A percentile compares a stretch with the other conserved stretches of the same genome.
phyloP scores from a whole-genome alignment of 1,140 invertebrate species.

The Chironomus striatipennis region DNA sequence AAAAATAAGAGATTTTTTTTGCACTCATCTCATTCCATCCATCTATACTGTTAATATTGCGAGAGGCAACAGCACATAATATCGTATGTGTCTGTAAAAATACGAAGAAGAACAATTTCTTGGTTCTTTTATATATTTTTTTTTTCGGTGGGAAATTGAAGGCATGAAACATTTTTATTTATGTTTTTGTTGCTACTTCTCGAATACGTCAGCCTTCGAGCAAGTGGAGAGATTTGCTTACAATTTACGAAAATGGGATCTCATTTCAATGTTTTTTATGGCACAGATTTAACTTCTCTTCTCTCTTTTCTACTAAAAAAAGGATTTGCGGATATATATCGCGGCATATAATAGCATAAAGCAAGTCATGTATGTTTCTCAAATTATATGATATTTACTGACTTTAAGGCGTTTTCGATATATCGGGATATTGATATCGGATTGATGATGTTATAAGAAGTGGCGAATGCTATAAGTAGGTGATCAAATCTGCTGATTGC shows the following conservation, averaged over 20 bases:
- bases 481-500: neutral
- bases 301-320: neutral
- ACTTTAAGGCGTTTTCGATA: neutral
- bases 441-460: neutral
- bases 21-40: neutral
- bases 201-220: neutral
- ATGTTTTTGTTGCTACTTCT: neutral
- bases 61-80: too few relatives aligned
- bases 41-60: neutral
- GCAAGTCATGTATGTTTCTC: neutral
- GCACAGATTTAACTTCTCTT: conserved; percentile 4
- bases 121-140: neutral
- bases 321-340: neutral
- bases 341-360: neutral
- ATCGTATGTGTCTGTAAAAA: too few relatives aligned
- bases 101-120: neutral
- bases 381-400: too few relatives aligned
- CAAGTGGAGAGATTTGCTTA: conserved; percentile 9
- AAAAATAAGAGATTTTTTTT: neutral
- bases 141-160: neutral
- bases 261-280: conserved; percentile 20
- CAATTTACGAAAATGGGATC: conserved; percentile 15
- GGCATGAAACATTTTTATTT: neutral
- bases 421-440: neutral
- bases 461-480: neutral